Evolutionary conservation across 2,888 invertebrate genomes (phyloP), one percentile per base, ranked within the genome.

Genomic region (Euzetes globulus): DNA sequence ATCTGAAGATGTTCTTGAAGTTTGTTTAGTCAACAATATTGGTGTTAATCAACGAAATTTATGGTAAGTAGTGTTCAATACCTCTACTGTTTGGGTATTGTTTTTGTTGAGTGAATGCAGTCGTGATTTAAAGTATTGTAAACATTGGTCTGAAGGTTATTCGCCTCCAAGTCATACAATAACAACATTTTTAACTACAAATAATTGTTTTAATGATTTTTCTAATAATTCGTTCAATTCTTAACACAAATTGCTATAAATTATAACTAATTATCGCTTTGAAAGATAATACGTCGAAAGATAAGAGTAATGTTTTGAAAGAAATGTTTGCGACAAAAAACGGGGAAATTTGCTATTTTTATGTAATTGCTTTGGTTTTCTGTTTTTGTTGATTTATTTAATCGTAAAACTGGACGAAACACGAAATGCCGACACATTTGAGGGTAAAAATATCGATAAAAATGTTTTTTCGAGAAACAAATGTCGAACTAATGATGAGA

Each of bases 401-500:
- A 37, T 37, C n/a, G 63, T 37, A 73, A 58, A 60, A 73, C 73
- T 60, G 73, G 73, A 47, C 37, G 22, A 27, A 25, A 58, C 13
- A 63, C 17, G 45, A 63, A 63, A 47, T 73, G 73, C 63, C 33
- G 60, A 17, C 58, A 19, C 1, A 73, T 17, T 19, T 60, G 73
- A 47, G 13, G 11, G n/a, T 58, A 33, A 37, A 33, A 33, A n/a
- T 33, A 63, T 13, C 45, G 25, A 9, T 33, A 73, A 25, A 45
- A 22, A 45, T 9, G 15, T 29, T 15, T 33, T 47, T 17, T 7
- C 70, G 15, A 1, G n/a, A 70, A 45, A 2, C 11, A 45, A 70
- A 15, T 47, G 70, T 47, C 70, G 3, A 47, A 70, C 47, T 25
- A 70, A 70, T 22, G 47, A 70, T 70, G 70, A 70, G 25, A 70